These are phyloP conservation scores for Bellardia pandia DNA, from an alignment of 2,888 invertebrate species.

Conservation along the genomic window DNA sequence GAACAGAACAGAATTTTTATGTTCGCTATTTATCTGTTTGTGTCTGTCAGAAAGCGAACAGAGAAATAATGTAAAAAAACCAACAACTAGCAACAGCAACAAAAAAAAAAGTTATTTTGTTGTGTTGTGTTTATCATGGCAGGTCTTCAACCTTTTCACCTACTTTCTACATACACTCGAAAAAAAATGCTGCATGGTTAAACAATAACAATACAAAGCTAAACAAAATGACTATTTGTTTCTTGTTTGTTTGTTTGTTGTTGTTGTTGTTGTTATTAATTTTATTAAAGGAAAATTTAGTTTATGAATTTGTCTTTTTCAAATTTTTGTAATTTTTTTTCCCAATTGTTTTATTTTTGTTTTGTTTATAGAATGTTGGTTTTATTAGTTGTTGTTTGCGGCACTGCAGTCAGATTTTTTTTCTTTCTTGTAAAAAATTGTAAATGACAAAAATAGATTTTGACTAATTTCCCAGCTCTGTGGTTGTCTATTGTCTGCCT, in stretches of 20 bases:
- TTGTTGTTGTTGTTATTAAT: not conserved
- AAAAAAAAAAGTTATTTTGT: conserved; percentile 51
- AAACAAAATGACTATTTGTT: conserved; percentile 51
- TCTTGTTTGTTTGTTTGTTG: conserved; percentile 33
- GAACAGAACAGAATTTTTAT: conserved; percentile 14
- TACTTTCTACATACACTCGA: conserved; percentile 77
- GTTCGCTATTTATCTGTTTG: conserved; percentile 60
- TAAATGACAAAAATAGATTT: not conserved
- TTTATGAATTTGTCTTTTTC: not conserved
- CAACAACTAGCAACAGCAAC: conserved; percentile 16
- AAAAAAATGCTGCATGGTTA: conserved; percentile 11
- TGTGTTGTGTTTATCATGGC: conserved; percentile 73
- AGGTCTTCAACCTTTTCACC: conserved; percentile 81
- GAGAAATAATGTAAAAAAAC: conserved; percentile 33
- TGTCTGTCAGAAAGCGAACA: conserved; percentile 57
- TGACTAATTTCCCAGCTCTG: not conserved
- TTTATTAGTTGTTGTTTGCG: not conserved
- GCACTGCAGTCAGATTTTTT: not conserved
- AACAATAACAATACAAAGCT: conserved; percentile 41
- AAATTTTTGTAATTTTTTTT: conserved; percentile 5
- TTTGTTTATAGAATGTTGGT: conserved; percentile 14
- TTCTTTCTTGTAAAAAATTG: not conserved
- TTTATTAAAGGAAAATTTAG: conserved; percentile 10
- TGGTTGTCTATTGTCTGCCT: not conserved
- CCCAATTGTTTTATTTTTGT: not conserved